These are phyloP conservation scores for Rutpela maculata DNA, from an alignment of 2,888 invertebrate genomes.

Conservation along the genomic window DNA sequence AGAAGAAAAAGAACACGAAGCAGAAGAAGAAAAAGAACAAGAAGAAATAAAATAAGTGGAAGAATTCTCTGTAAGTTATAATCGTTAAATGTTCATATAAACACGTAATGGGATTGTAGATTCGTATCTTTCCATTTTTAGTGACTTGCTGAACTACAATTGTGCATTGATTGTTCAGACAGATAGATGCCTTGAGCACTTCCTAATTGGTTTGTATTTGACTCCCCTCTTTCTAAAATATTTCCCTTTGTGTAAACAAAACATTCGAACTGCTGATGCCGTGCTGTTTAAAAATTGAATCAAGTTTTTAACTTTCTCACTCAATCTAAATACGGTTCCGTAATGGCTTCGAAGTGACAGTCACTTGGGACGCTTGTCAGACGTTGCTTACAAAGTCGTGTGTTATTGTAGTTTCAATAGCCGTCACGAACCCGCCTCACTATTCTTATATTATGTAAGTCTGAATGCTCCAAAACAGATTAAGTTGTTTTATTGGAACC, in stretches of 20 bases:
- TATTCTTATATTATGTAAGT: background rate
- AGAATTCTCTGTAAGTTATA: too few relatives aligned
- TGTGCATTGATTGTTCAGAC: background rate
- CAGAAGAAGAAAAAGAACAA: too few relatives aligned
- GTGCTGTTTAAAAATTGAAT: background rate
- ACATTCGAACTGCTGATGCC: background rate
- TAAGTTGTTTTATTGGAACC: slow-evolving; percentile 3
- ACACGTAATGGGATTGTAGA: too few relatives aligned
- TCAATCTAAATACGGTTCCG: background rate
- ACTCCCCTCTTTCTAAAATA: background rate
- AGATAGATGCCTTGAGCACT: background rate
- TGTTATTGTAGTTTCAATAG: background rate
- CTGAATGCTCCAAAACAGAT: background rate
- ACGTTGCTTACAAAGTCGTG: background rate
- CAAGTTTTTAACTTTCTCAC: background rate
- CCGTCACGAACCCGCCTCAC: background rate
- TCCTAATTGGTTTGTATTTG: background rate
- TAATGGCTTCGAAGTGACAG: background rate
- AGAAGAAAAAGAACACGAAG: too few relatives aligned
- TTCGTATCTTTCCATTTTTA: too few relatives aligned
- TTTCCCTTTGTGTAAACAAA: background rate
- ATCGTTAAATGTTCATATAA: too few relatives aligned
- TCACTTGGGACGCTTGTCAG: background rate
- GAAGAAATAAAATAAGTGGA: too few relatives aligned
- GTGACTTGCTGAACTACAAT: background rate